phyloP scores from a whole-genome alignment of 1,140 invertebrate species.

The Chlorops oryzae region DNA sequence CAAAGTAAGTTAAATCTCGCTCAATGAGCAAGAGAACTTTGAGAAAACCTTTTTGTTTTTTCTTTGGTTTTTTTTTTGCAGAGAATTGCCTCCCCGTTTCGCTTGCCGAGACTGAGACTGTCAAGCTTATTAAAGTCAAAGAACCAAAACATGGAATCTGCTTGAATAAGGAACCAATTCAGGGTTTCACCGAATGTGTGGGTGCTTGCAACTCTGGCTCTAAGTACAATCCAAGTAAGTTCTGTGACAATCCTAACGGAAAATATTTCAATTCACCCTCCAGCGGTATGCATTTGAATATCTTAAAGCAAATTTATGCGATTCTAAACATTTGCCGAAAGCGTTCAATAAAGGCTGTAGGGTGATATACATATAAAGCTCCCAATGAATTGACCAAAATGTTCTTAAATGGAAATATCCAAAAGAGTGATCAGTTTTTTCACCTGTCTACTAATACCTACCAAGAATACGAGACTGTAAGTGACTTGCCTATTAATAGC shows the following conservation, averaged over 20 bases:
- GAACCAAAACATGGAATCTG: conserved; percentile 54
- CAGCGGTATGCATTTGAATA: no score
- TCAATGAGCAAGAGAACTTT: neutral
- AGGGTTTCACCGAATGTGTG: conserved; percentile 58
- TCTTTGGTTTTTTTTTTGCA: conserved; percentile 30
- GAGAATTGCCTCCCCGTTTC: conserved; percentile 53
- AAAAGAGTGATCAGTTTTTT: no score
- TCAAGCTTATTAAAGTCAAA: conserved; percentile 52
- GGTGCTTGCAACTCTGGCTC: conserved; percentile 62
- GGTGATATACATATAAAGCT: no score
- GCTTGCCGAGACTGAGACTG: conserved; percentile 51
- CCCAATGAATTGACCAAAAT: no score
- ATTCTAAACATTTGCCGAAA: no score
- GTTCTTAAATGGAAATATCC: no score
- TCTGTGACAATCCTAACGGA: neutral
- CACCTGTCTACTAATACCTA: no score
- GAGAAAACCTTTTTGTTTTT: neutral
- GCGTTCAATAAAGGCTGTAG: no score
- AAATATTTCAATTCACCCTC: no score
- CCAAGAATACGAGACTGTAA: no score
- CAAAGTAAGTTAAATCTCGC: conserved; percentile 32
- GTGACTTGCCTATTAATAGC: no score
- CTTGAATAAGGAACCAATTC: conserved; percentile 54
- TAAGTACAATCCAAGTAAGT: conserved; percentile 57
- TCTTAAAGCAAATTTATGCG: no score